A percentile compares a stretch with the other conserved stretches of the same genome.
Conservation (phyloP, 2,113 vertebrate species). For the Brachyhypopomus gauderio region DNA sequence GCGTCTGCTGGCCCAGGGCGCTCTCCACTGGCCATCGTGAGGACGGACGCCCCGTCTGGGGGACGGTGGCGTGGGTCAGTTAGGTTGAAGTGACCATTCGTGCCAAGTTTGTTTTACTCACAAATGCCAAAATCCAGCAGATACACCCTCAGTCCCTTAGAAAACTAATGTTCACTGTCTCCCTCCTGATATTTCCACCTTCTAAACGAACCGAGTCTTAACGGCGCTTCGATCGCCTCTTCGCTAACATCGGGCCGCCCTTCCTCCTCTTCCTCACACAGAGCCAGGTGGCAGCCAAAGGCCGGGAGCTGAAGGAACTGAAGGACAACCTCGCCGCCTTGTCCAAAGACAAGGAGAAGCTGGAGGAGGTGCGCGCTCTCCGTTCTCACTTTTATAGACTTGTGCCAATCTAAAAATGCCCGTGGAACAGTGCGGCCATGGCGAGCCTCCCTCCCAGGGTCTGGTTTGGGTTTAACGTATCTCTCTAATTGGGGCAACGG, state of each 20-base stretch:
- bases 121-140: too few species aligned
- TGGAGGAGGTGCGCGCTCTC: slow-evolving; percentile 74
- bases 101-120: too few species aligned
- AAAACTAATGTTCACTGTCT: not conserved
- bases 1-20: slow-evolving; percentile 63
- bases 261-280: slow-evolving; percentile 57
- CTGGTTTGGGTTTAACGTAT: slow-evolving; percentile 68
- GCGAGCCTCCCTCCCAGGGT: slow-evolving; percentile 34
- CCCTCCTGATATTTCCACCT: not conserved
- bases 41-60: too few species aligned
- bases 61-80: too few species aligned
- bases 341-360: slow-evolving; percentile 83
- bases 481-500: slow-evolving; percentile 74
- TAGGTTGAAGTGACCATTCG: too few species aligned
- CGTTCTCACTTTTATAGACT: slow-evolving; percentile 65
- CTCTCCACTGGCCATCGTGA: too few species aligned
- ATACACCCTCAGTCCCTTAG: not conserved
- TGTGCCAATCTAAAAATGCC: slow-evolving; percentile 63
- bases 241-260: slow-evolving; percentile 46
- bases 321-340: slow-evolving; percentile 79
- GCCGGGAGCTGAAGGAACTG: slow-evolving; percentile 85
- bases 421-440: slow-evolving; percentile 14
- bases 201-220: not conserved
- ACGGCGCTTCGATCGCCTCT: slow-evolving; percentile 8
- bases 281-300: slow-evolving; percentile 90